Evolutionary conservation across 2,113 vertebrate species (phyloP), one percentile per base, ranked within the genome.

Genomic region (Oostethus manadensis): DNA sequence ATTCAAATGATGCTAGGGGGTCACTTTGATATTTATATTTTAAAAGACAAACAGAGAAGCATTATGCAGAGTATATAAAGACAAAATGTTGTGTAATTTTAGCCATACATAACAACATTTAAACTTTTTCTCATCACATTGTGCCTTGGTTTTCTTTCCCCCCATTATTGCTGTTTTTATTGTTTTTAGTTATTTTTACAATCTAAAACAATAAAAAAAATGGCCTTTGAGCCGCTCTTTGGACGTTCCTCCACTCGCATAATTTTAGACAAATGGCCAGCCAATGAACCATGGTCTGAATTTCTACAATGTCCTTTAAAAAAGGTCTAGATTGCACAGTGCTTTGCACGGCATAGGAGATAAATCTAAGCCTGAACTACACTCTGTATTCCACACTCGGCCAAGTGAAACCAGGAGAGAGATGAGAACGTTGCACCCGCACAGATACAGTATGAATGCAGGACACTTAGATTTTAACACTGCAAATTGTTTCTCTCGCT

Each of bases 251-350:
- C 5, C 29, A 6, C 29, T 8, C 17, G 45, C 33, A 48, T 50
- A 18, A 48, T 42, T 46, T 73, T 18, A 55, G 47, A 58, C 50
- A 56, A 29, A 62, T 70, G 46, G 57, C 23, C 56, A 42, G 59
- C 13, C 38, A 9, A 15, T 48, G n/a, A 66, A 58, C 67, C n/a
- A 16, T 17, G 18, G 22, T 62, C 40, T 17, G 14, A 17, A 22
- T 44, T 21, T 21, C 35, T 20, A 3, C 10, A 38, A 40, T 20
- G 53, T 55, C 33, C 16, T 55, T 54, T 57, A 46, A 65, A 44
- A 48, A 55, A 46, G 44, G 45, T 68, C 50, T 49, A 49, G 64
- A 74, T 63, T 72, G 21, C 57, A 3, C 15, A 68, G 38, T 56
- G 70, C 21, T 26, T 55, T 50, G 49, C 33, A 8, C 53, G 55